Conservation (phyloP, 2,888 invertebrate species). For the Nemotelus nigrinus region DNA sequence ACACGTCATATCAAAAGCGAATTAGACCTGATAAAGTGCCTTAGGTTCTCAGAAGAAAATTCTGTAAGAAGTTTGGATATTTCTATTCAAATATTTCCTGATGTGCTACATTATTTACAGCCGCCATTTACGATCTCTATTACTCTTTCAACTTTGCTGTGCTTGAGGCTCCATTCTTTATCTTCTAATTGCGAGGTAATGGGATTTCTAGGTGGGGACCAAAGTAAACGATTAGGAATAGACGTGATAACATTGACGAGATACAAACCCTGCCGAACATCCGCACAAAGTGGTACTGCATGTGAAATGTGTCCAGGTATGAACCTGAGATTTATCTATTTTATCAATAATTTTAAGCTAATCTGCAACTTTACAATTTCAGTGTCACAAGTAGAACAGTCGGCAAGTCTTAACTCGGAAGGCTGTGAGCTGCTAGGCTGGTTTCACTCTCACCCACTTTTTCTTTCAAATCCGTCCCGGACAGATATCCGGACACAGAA, state of each 20-base stretch:
- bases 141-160: slow-evolving; percentile 70
- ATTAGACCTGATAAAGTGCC: slow-evolving; percentile 52
- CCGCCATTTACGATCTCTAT: slow-evolving; percentile 72
- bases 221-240: slow-evolving; percentile 48
- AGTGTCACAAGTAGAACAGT: slow-evolving; percentile 73
- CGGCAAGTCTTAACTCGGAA: slow-evolving; percentile 66
- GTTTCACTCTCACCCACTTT: slow-evolving; percentile 83
- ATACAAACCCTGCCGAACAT: slow-evolving; percentile 74
- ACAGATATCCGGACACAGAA: slow-evolving; percentile 75
- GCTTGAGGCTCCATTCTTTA: slow-evolving; percentile 78
- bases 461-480: slow-evolving; percentile 75
- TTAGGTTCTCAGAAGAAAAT: slow-evolving; percentile 51
- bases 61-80: slow-evolving; percentile 37
- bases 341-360: neutral
- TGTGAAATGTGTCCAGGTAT: slow-evolving; percentile 82
- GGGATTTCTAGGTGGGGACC: slow-evolving; percentile 75
- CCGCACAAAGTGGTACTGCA: slow-evolving; percentile 72
- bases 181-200: slow-evolving; percentile 77
- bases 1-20: slow-evolving; percentile 47
- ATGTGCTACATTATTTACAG: slow-evolving; percentile 60
- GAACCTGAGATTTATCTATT: slow-evolving; percentile 6
- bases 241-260: slow-evolving; percentile 65
- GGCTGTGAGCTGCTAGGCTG: slow-evolving; percentile 72
- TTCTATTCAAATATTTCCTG: too few relatives aligned
- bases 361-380: slow-evolving; percentile 7